A percentile compares a stretch with the other conserved stretches of the same genome.
These are phyloP conservation scores for Centruroides vittatus DNA, from an alignment of 1,140 invertebrate species.

Conservation along the genomic window DNA sequence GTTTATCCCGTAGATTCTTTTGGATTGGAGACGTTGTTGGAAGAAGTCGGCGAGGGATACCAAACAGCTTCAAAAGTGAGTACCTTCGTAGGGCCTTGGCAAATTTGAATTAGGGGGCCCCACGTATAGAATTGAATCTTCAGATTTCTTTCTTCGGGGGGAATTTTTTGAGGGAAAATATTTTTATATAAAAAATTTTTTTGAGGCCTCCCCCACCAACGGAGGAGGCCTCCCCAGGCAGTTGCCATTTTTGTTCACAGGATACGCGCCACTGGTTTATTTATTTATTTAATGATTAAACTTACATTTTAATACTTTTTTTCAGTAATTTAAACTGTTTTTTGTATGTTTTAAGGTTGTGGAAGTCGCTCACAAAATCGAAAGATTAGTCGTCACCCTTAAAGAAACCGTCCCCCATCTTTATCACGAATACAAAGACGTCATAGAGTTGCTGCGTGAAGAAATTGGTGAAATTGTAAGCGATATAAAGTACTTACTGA, in stretches of 20 bases:
- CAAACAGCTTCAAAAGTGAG: slow-evolving; percentile 4
- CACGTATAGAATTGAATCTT: too few species aligned
- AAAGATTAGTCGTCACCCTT: not conserved
- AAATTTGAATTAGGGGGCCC: too few species aligned
- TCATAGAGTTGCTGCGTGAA: slow-evolving; percentile 1
- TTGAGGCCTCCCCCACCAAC: too few species aligned
- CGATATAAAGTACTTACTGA: slow-evolving; percentile 3
- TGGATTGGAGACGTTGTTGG: slow-evolving; percentile 2
- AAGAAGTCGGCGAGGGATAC: slow-evolving; percentile 3
- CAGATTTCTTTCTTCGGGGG: too few species aligned
- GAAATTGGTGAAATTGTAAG: slow-evolving; percentile 2
- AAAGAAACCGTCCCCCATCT: slow-evolving; percentile 8
- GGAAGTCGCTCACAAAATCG: slow-evolving; percentile 6
- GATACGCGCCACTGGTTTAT: too few species aligned
- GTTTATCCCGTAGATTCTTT: not conserved
- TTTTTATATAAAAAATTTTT: too few species aligned
- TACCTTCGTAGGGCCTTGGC: too few species aligned
- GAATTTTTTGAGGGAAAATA: too few species aligned
- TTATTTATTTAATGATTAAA: too few species aligned
- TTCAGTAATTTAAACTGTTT: not conserved
- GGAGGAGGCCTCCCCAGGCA: too few species aligned
- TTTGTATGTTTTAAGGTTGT: slow-evolving; percentile 4
- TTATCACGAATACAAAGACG: slow-evolving; percentile 6
- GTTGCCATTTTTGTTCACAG: too few species aligned
- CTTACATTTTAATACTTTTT: not conserved